Percentiles rank a stretch among this genome's conserved stretches.
phyloP scores from a whole-genome alignment of 2,888 invertebrate species.

The Tetropium fuscum region DNA sequence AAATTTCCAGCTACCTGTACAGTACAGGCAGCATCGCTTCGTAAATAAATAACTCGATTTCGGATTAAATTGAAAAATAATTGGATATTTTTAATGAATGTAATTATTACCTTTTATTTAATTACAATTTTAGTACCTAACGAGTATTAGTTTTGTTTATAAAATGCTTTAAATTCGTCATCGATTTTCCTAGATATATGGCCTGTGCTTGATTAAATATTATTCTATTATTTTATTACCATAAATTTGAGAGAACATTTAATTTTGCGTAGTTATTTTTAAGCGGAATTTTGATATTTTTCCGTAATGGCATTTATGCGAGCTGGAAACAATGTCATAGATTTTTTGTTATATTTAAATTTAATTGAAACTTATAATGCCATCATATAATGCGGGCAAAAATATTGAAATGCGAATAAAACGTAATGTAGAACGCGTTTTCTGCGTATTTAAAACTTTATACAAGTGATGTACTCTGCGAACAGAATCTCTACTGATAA shows the following conservation, averaged over 20 bases:
- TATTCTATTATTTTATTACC: slow-evolving; percentile 5
- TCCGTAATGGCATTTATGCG: no score
- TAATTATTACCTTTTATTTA: background rate
- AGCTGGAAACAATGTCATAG: no score
- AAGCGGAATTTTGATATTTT: background rate
- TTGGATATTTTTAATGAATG: background rate
- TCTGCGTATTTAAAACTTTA: no score
- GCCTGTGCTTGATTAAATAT: slow-evolving; percentile 4
- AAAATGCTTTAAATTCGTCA: slow-evolving; percentile 4
- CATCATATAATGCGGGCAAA: no score
- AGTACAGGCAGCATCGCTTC: background rate
- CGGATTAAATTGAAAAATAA: slow-evolving; percentile 3
- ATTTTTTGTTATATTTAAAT: background rate
- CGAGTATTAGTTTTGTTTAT: background rate
- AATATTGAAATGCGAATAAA: no score
- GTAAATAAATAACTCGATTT: background rate
- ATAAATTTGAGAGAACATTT: background rate
- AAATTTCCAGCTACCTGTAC: slow-evolving; percentile 5
- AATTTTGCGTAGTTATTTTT: background rate
- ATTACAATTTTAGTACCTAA: no score
- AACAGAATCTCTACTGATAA: no score
- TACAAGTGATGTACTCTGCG: no score
- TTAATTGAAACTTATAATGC: background rate
- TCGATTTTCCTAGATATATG: background rate
- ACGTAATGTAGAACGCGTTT: no score